Percentiles rank a stretch among this genome's conserved stretches.
Evolutionary conservation across 2,113 vertebrate species (phyloP).

Genomic region (Gnathochromis pfefferi): DNA sequence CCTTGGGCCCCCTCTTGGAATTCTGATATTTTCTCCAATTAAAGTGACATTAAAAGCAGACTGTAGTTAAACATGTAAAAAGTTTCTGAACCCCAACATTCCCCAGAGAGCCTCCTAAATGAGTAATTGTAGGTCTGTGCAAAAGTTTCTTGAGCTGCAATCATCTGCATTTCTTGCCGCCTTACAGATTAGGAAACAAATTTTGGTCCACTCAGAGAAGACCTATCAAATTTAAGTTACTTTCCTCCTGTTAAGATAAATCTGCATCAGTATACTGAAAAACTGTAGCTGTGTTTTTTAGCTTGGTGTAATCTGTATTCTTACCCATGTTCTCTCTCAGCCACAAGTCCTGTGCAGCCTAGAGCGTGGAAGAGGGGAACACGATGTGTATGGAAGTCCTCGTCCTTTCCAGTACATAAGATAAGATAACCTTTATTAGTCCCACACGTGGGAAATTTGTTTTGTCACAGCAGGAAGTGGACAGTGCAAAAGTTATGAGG

Average conservation of each 20-base stretch:
- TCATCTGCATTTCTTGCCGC: fast-evolving
- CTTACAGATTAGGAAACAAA: background rate
- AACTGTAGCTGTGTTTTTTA: background rate
- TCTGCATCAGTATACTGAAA: background rate
- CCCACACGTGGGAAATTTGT: no score
- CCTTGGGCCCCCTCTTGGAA: fast-evolving
- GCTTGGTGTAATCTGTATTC: background rate
- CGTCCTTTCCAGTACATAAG: background rate
- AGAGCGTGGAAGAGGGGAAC: fast-evolving
- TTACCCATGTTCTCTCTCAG: background rate
- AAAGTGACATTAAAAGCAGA: background rate
- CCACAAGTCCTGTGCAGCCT: background rate
- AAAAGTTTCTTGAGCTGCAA: background rate
- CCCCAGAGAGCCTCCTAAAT: background rate
- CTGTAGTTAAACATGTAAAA: background rate
- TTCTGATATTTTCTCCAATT: background rate
- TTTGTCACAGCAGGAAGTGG: no score
- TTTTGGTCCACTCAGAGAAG: background rate
- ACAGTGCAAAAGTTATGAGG: no score
- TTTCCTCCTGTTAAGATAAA: background rate
- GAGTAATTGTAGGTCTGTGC: fast-evolving
- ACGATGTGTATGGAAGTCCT: fast-evolving
- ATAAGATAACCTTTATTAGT: no score
- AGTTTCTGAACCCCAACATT: background rate
- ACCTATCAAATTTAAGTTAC: background rate